Conservation (phyloP, 1,140 invertebrate genomes). For the Mactra quadrangularis region DNA sequence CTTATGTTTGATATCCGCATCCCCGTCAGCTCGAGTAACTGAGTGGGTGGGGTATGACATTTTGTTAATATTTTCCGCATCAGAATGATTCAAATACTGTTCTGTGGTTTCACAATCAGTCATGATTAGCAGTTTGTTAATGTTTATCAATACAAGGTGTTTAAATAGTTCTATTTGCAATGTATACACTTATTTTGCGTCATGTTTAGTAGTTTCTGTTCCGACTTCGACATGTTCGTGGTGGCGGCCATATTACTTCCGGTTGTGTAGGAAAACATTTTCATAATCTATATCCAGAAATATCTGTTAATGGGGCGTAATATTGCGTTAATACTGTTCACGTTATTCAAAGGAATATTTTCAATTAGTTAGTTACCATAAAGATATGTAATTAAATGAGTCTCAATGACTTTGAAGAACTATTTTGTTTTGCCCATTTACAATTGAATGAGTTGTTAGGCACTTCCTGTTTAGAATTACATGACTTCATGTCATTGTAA, state of each 20-base stretch:
- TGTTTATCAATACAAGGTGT: not conserved
- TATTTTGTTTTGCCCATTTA: constrained; percentile 17
- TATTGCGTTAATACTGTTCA: too few relatives aligned
- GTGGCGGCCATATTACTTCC: constrained; percentile 70
- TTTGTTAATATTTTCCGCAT: constrained; percentile 13
- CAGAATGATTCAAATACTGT: not conserved
- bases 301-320: too few relatives aligned
- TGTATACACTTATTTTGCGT: too few relatives aligned
- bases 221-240: constrained; percentile 60
- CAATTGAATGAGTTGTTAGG: constrained; percentile 47
- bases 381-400: too few relatives aligned
- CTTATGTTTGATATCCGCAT: not conserved
- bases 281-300: too few relatives aligned
- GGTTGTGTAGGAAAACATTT: constrained; percentile 30
- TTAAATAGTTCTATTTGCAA: too few relatives aligned
- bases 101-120: not conserved
- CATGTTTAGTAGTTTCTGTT: not conserved
- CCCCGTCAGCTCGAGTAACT: not conserved
- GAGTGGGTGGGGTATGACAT: constrained; percentile 50
- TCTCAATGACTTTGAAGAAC: too few relatives aligned
- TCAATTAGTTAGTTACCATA: too few relatives aligned
- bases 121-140: constrained; percentile 1
- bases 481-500: too few relatives aligned
- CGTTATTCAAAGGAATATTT: too few relatives aligned
- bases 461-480: constrained; percentile 63